These are phyloP conservation scores for Mesorhabditis sp. DNA, from an alignment of 2,888 invertebrate genomes.

Conservation along the genomic window DNA sequence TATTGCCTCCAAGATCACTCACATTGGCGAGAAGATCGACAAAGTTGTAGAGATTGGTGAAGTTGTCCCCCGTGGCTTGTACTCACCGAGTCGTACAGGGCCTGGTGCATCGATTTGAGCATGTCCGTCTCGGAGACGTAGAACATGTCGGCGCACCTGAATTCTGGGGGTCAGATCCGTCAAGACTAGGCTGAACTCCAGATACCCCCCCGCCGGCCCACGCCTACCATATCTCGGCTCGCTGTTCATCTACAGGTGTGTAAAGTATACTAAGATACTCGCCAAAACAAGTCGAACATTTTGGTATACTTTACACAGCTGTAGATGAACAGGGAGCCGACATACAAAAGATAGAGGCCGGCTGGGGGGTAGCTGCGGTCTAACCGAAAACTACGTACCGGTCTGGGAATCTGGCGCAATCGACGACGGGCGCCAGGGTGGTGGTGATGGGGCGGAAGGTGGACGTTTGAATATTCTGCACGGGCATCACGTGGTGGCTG, in stretches of 20 bases:
- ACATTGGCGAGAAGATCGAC: slow-evolving; percentile 51
- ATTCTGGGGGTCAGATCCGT: slow-evolving; percentile 9
- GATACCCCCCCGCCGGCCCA: no score
- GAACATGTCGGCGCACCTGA: slow-evolving; percentile 49
- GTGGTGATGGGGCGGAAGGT: slow-evolving; percentile 37
- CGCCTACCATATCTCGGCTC: no score
- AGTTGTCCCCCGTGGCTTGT: slow-evolving; percentile 39
- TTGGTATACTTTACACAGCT: no score
- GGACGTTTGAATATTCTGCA: slow-evolving; percentile 24
- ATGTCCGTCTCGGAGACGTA: slow-evolving; percentile 57
- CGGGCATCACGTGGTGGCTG: slow-evolving; percentile 15
- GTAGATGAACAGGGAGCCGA: no score
- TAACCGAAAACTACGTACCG: slow-evolving; percentile 17
- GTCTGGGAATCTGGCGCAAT: slow-evolving; percentile 49
- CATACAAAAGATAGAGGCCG: no score
- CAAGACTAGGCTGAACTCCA: neutral
- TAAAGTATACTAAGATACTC: no score
- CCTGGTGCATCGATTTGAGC: slow-evolving; percentile 53
- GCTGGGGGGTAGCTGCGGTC: no score
- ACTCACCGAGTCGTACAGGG: slow-evolving; percentile 52
- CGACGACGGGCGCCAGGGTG: slow-evolving; percentile 35
- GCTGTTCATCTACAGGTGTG: no score
- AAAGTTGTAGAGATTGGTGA: slow-evolving; percentile 51
- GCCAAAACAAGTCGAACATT: no score
- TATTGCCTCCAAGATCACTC: slow-evolving; percentile 7